Conservation (phyloP, 1,140 invertebrate species). For the Antheraea mylitta region DNA sequence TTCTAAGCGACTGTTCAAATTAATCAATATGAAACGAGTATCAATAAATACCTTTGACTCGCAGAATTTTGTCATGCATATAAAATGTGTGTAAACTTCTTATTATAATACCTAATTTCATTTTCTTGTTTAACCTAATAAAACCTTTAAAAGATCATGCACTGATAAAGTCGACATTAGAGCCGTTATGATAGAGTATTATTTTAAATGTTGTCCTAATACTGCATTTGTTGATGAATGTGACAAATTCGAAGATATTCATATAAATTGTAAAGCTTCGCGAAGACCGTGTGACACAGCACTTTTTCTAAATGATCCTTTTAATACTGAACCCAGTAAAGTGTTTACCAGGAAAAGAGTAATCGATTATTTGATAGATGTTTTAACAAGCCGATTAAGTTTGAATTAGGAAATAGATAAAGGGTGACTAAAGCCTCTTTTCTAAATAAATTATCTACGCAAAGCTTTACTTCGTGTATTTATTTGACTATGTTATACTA, state of each 20-base stretch:
- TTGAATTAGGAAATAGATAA: neutral
- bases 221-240: constrained; percentile 12
- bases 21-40: no score
- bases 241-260: constrained; percentile 23
- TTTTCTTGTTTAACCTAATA: no score
- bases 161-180: neutral
- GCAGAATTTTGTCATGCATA: no score
- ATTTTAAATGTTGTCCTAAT: neutral
- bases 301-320: neutral
- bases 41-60: no score
- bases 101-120: no score
- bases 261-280: constrained; percentile 55
- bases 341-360: no score
- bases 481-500: constrained; percentile 22
- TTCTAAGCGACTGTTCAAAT: no score
- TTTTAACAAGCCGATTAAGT: neutral
- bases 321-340: neutral
- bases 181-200: neutral
- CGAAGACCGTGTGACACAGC: constrained; percentile 37
- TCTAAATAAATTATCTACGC: constrained; percentile 53
- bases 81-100: no score
- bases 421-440: constrained; percentile 26
- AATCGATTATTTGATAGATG: no score
- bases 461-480: constrained; percentile 59
- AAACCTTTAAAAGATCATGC: no score